These are phyloP conservation scores for Catalaphyllia jardinei DNA, from an alignment of 64 coral and sea anemone genomes.

Conservation along the genomic window DNA sequence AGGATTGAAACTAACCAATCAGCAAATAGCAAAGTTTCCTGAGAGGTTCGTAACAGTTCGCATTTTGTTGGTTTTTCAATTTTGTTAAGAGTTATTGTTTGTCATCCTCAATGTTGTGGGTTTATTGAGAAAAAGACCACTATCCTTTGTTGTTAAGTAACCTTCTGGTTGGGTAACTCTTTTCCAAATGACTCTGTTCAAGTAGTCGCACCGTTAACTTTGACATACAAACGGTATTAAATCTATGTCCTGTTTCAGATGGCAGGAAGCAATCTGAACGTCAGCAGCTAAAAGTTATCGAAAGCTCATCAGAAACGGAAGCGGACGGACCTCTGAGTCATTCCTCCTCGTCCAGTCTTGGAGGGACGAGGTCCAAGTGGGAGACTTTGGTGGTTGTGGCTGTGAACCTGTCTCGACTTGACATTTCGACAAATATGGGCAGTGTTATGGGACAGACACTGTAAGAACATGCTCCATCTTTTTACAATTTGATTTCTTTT, in stretches of 20 bases:
- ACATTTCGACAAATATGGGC: slow-evolving; percentile 95
- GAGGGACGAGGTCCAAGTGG: slow-evolving; percentile 84
- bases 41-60: too few species aligned
- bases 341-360: slow-evolving; percentile 75
- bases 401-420: slow-evolving; percentile 81
- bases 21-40: too few species aligned
- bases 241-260: slow-evolving; percentile 24
- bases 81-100: too few species aligned
- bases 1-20: too few species aligned
- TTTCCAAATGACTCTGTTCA: too few species aligned
- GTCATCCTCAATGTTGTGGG: too few species aligned
- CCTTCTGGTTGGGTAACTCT: too few species aligned
- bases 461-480: slow-evolving; percentile 38
- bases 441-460: slow-evolving; percentile 95
- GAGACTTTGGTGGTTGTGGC: slow-evolving; percentile 95
- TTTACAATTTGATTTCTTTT: neutral
- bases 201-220: too few species aligned
- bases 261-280: slow-evolving; percentile 15
- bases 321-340: slow-evolving; percentile 73
- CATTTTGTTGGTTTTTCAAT: too few species aligned
- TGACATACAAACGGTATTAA: neutral
- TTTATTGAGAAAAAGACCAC: too few species aligned
- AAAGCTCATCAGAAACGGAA: slow-evolving; percentile 75
- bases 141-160: too few species aligned
- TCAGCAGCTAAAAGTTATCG: slow-evolving; percentile 2